Conservation (phyloP, 2,113 vertebrate genomes). For the Campylomormyrus numenius region DNA sequence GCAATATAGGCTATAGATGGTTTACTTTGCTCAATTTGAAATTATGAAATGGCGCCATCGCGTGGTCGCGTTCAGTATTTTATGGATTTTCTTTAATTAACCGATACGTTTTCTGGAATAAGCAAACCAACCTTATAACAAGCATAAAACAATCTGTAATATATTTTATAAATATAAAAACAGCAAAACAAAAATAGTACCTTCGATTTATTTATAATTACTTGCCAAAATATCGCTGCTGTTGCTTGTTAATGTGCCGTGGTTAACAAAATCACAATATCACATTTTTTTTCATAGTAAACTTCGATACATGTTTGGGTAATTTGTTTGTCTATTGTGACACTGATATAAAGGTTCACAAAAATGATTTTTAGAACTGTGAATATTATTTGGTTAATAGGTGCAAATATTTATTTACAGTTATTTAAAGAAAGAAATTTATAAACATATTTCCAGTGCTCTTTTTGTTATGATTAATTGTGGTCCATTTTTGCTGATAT, state of each 20-base stretch:
- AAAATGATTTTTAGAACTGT: not conserved
- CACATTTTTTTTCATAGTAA: not conserved
- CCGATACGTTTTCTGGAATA: not conserved
- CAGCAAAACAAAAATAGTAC: not conserved
- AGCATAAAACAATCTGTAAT: not conserved
- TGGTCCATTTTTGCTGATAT: not conserved
- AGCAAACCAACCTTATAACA: not conserved
- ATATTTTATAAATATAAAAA: not conserved
- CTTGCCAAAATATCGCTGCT: not conserved
- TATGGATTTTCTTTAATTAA: not conserved
- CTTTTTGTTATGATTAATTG: not conserved
- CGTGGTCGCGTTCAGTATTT: not conserved
- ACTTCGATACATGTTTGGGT: not conserved
- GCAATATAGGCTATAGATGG: not conserved
- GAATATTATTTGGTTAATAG: not conserved
- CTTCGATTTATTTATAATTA: not conserved
- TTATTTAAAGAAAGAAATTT: not conserved
- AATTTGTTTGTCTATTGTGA: not conserved
- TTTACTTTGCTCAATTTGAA: not conserved
- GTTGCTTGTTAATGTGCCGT: not conserved
- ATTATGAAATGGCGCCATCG: constrained; percentile 16
- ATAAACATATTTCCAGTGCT: not conserved
- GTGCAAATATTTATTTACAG: not conserved
- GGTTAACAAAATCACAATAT: not conserved
- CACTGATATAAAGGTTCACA: not conserved